Evolutionary conservation across 2,797 vertebrate genomes (phyloP), one percentile per base, ranked within the genome.

Genomic region (Agapornis canus): DNA sequence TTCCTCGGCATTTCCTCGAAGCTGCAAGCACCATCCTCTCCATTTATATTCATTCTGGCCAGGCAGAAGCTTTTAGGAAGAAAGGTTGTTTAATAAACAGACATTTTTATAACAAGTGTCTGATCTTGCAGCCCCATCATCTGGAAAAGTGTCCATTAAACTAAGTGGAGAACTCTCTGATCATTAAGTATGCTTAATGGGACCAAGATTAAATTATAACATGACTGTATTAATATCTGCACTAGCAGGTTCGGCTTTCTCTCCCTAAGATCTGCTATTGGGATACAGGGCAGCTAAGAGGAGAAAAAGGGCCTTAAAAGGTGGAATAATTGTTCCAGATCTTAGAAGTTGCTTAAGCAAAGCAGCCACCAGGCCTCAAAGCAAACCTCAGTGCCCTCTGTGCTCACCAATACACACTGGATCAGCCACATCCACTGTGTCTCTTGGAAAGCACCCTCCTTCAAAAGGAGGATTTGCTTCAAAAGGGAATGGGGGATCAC

Each of bases 61-160:
- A 47, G 76, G 52, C 72, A 93, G 66, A 80, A 69, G 89, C 76
- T 88, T 78, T 92, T 32, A 91, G 80, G 57, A 80, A 37, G 2
- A 91, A 83, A 59, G 31, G 64, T 11, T 77, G 86, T 76, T 96
- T 96, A 90, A 94, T 86, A 93, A 96, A 94, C 76, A 82, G 94
- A 86, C 80, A 86, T 81, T 91, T 47, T 91, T 47, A 68, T 91
- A 96, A 93, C 49, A 48, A 92, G 59, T 68, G 82, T 49, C 92
- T 91, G 85, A 60, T 12, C 82, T 19, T 11, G 37, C 87, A 86
- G 87, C 65, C 48, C 87, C 72, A 64, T 89, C 82, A 66, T 91
- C 79, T 81, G 72, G 71, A 91, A 89, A 51, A 56, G 79, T 87
- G 60, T 91, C 69, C 26, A 91, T 87, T 95, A 94, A 87, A 89